These are phyloP conservation scores for Apis mellifera DNA, from an alignment of 1,140 invertebrate genomes.

Conservation along the genomic window DNA sequence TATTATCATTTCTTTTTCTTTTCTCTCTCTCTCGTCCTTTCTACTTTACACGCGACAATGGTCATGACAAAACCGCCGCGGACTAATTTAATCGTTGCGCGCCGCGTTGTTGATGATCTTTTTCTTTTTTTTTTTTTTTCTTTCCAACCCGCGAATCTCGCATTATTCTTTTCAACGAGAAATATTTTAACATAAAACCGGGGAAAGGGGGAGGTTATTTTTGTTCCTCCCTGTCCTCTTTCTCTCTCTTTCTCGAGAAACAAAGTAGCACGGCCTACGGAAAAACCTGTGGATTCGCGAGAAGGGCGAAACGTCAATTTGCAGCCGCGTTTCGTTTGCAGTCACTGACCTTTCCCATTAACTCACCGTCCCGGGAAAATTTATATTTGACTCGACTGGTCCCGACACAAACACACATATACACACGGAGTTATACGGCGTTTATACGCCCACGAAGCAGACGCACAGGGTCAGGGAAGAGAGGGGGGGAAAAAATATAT, in stretches of 20 bases:
- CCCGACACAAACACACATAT: too few species aligned
- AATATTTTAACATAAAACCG: conserved; percentile 29
- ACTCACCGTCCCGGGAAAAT: conserved; percentile 17
- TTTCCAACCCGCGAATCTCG: background rate
- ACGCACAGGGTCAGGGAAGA: too few species aligned
- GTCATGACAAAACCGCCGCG: background rate
- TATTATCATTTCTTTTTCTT: too few species aligned
- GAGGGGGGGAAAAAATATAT: background rate
- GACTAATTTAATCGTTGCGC: conserved; percentile 26
- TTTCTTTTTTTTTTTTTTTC: background rate
- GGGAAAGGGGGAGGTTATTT: conserved; percentile 3
- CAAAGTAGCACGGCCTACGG: background rate
- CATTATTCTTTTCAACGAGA: background rate
- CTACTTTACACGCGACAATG: background rate
- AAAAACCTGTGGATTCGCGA: conserved; percentile 57
- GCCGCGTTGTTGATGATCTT: background rate
- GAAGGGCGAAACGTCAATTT: conserved; percentile 50
- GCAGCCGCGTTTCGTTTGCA: conserved; percentile 25
- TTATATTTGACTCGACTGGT: conserved; percentile 18
- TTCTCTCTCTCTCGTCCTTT: too few species aligned
- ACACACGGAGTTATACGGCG: background rate
- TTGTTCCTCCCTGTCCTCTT: background rate
- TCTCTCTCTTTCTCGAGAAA: background rate
- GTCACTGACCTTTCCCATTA: conserved; percentile 44
- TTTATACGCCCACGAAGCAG: background rate